Conservation (phyloP, 92 coral and sea anemone genomes). For the Epizoanthus ramosus region DNA sequence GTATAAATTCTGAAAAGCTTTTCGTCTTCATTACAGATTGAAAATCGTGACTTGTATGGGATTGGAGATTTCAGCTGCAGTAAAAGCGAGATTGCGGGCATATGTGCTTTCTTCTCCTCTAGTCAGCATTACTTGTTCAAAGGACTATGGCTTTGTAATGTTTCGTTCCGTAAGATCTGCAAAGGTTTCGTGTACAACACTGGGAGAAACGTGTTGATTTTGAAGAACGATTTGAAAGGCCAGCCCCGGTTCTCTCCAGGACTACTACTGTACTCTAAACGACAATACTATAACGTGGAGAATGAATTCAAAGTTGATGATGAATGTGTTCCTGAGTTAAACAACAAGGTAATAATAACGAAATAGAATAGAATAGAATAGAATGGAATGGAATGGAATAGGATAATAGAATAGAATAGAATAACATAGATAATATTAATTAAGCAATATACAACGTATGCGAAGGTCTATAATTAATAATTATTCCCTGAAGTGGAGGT, state of each 20-base stretch:
- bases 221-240: constrained; percentile 35
- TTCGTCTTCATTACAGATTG: background rate
- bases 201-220: constrained; percentile 32
- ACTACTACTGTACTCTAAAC: constrained; percentile 15
- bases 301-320: background rate
- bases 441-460: no score
- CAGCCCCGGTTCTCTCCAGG: constrained; percentile 44
- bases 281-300: background rate
- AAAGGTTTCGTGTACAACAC: constrained; percentile 45
- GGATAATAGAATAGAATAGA: background rate
- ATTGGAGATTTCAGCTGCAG: background rate
- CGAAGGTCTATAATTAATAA: no score
- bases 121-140: background rate
- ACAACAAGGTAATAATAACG: background rate
- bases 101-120: constrained; percentile 4
- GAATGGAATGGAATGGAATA: no score
- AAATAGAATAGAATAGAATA: no score
- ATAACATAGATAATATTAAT: background rate
- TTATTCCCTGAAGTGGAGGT: no score
- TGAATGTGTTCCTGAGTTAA: background rate
- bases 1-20: no score
- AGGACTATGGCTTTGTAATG: background rate
- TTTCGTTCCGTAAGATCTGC: constrained; percentile 27
- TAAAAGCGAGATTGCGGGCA: background rate
- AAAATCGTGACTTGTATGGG: constrained; percentile 8